phyloP scores from a whole-genome alignment of 2,797 vertebrate species.

The Decapterus maruadsi region DNA sequence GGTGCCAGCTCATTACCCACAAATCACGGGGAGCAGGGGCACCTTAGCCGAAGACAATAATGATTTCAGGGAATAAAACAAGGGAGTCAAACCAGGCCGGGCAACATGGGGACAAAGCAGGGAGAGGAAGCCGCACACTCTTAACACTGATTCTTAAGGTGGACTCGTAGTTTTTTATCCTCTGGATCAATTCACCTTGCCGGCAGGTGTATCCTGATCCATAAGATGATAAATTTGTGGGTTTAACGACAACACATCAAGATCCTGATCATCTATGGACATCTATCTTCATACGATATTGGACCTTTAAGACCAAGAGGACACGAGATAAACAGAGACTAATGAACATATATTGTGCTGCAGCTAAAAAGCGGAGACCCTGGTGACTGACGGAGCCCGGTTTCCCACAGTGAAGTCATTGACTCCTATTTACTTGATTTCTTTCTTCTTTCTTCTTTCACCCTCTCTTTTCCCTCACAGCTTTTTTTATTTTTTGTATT shows the following conservation, averaged over 20 bases:
- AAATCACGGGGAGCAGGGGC: constrained; percentile 82
- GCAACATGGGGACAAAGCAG: constrained; percentile 57
- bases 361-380: constrained; percentile 45
- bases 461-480: constrained; percentile 36
- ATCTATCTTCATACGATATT: too few relatives aligned
- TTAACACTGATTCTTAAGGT: constrained; percentile 14
- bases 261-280: too few relatives aligned
- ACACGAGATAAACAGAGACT: constrained; percentile 5
- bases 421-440: constrained; percentile 73
- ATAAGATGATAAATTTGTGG: too few relatives aligned
- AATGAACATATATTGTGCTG: constrained; percentile 35
- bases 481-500: neutral
- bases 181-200: constrained; percentile 30
- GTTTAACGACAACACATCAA: too few relatives aligned
- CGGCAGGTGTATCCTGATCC: too few relatives aligned
- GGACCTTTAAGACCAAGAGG: neutral
- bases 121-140: constrained; percentile 26
- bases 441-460: constrained; percentile 51
- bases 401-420: constrained; percentile 69
- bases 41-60: constrained; percentile 85
- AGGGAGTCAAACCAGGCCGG: constrained; percentile 60
- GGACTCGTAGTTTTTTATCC: constrained; percentile 31
- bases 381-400: constrained; percentile 57
- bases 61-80: constrained; percentile 84
- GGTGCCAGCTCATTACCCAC: constrained; percentile 88